These are phyloP conservation scores for Watersipora subatra DNA, from an alignment of 1,140 invertebrate species.

Conservation along the genomic window DNA sequence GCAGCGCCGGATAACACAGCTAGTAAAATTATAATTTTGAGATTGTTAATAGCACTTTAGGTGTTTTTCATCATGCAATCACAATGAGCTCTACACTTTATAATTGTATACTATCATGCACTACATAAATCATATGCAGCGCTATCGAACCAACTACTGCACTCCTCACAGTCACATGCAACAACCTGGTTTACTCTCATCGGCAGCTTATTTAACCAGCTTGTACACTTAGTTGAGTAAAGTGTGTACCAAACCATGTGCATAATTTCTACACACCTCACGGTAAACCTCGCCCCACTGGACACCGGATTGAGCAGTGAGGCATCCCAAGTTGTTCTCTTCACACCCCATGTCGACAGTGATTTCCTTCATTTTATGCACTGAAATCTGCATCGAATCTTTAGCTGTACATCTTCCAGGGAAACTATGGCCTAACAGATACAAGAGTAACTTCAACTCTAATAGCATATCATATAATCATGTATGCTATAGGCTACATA, in stretches of 20 bases:
- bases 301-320: slow-evolving; percentile 14
- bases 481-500: not conserved
- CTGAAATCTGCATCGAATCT: slow-evolving; percentile 13
- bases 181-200: too few relatives aligned
- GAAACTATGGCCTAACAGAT: slow-evolving; percentile 13
- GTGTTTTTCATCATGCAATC: too few relatives aligned
- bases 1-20: too few relatives aligned
- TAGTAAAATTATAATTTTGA: too few relatives aligned
- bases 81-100: too few relatives aligned
- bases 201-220: not conserved
- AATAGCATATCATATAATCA: not conserved
- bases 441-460: not conserved
- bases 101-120: too few relatives aligned
- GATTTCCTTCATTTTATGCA: slow-evolving; percentile 13
- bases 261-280: slow-evolving; percentile 9
- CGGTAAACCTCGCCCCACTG: slow-evolving; percentile 15
- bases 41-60: too few relatives aligned
- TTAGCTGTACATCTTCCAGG: slow-evolving; percentile 15
- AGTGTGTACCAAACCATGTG: not conserved
- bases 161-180: not conserved
- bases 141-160: not conserved
- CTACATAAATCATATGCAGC: too few relatives aligned
- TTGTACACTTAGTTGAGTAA: not conserved
- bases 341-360: slow-evolving; percentile 11
- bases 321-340: slow-evolving; percentile 9